Conservation (phyloP, 1,140 invertebrate genomes). For the Diachasmimorpha longicaudata region DNA sequence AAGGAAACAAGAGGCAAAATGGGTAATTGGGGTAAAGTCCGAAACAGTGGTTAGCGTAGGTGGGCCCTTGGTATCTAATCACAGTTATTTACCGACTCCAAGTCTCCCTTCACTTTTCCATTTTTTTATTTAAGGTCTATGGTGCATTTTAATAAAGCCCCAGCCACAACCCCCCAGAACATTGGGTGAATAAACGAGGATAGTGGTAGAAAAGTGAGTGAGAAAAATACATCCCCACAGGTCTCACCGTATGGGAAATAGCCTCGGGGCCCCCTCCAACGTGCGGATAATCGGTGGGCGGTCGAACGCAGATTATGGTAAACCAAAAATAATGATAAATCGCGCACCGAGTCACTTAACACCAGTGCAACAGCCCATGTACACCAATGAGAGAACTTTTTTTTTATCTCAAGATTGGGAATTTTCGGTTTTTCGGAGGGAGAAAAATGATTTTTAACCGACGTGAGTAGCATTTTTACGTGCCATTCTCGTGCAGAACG, state of each 20-base stretch:
- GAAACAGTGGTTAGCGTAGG: conserved; percentile 41
- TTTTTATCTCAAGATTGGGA: neutral
- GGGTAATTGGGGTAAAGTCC: neutral
- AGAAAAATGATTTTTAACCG: neutral
- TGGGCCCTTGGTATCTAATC: conserved; percentile 41
- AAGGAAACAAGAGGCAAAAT: neutral
- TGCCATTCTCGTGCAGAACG: neutral
- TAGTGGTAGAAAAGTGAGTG: conserved; percentile 12
- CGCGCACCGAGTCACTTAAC: conserved; percentile 13
- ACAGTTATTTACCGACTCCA: conserved; percentile 44
- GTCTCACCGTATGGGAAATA: conserved; percentile 51
- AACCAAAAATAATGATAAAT: conserved; percentile 55
- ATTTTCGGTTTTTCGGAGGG: neutral
- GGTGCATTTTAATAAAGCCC: conserved; percentile 45
- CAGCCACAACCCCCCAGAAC: conserved; percentile 13
- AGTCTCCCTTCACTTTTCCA: conserved; percentile 7
- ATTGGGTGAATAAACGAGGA: conserved; percentile 8
- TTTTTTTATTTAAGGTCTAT: neutral
- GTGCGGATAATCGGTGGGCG: conserved; percentile 51
- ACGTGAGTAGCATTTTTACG: neutral
- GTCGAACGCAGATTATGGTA: conserved; percentile 43
- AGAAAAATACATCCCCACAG: conserved; percentile 33
- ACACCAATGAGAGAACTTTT: neutral
- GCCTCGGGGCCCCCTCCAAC: conserved; percentile 42
- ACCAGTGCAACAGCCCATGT: neutral